phyloP scores from a whole-genome alignment of 2,797 vertebrate species.

The Gallinago stenura region DNA sequence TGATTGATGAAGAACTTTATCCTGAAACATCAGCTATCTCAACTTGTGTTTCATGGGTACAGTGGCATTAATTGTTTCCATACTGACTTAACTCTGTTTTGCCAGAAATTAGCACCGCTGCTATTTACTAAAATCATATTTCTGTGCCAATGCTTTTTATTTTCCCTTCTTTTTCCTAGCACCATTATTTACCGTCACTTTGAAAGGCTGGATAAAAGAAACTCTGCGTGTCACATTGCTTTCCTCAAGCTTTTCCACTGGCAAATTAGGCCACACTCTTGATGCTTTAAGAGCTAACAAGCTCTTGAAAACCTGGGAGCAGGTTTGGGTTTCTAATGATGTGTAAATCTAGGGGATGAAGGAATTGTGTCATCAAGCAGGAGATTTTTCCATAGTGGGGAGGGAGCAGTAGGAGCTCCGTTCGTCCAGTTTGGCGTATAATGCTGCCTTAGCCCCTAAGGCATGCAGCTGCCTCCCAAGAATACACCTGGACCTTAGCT shows the following conservation, averaged over 20 bases:
- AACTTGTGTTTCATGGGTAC: constrained; percentile 41
- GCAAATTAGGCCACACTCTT: constrained; percentile 1
- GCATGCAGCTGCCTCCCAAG: not conserved
- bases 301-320: constrained; percentile 65
- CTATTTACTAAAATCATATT: constrained; percentile 8
- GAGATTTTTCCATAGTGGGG: constrained; percentile 31
- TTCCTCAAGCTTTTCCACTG: constrained; percentile 41
- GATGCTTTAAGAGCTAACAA: constrained; percentile 52
- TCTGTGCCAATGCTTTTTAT: not conserved
- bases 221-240: not conserved
- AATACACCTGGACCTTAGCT: constrained; percentile 33
- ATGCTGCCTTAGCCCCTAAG: not conserved
- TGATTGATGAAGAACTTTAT: constrained; percentile 64
- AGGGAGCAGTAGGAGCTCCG: not conserved
- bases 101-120: not conserved
- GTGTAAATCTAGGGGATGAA: constrained; percentile 70
- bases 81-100: constrained; percentile 27
- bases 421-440: not conserved
- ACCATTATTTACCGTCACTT: not conserved
- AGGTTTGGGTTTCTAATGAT: constrained; percentile 68
- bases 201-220: constrained; percentile 11
- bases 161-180: not conserved
- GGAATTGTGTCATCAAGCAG: constrained; percentile 66
- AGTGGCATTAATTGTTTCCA: constrained; percentile 60
- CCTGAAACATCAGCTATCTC: constrained; percentile 48